Evolutionary conservation across 2,797 vertebrate species (phyloP), one percentile per base, ranked within the genome.

Genomic region (Gila robusta): DNA sequence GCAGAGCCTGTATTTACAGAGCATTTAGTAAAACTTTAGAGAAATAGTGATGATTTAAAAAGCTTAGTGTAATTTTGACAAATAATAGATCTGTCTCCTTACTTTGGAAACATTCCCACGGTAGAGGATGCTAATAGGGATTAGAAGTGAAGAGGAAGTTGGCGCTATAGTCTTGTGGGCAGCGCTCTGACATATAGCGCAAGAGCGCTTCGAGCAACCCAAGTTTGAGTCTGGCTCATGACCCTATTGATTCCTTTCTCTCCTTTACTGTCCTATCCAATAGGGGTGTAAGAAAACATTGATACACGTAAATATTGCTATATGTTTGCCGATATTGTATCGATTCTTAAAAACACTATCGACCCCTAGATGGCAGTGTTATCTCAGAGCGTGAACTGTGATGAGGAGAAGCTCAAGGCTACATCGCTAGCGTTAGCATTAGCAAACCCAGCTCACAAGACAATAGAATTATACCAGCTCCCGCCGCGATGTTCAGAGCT

Each of bases 31-130:
- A 4, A 26, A 26, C 35, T 12, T 79, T 41, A 3, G n/a, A 79
- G 37, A 79, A 8, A 12, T 28, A 11, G 77, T 16, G n/a, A 6
- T 64, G 9, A 44, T 79, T 44, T n/a, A 26, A 39, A 79, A 64
- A 44, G n/a, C 77, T 44, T 44, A 5, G 17, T 1, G 9, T 44
- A 16, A 79, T 79, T 79, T 79, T 79, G 56, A 64, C 37, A 44
- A 23, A 64, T 12, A 44, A 64, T 26, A 44, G 16, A 17, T 62
- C 56, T 28, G 56, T 19, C 37, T 79, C 4, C 41, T 16, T 79
- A 28, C 37, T 64, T 44, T 28, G n/a, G 59, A 41, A 79, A 79
- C 39, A 79, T 64, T 79, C 77, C 77, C 77, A 32, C 2, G 14
- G 77, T 66, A 62, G 44, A 26, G 37, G 56, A 64, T 64, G 54